Percentiles rank a stretch among this genome's conserved stretches.
These are phyloP conservation scores for Ctenicera cuprea DNA, from an alignment of 2,888 invertebrate genomes.

Conservation along the genomic window DNA sequence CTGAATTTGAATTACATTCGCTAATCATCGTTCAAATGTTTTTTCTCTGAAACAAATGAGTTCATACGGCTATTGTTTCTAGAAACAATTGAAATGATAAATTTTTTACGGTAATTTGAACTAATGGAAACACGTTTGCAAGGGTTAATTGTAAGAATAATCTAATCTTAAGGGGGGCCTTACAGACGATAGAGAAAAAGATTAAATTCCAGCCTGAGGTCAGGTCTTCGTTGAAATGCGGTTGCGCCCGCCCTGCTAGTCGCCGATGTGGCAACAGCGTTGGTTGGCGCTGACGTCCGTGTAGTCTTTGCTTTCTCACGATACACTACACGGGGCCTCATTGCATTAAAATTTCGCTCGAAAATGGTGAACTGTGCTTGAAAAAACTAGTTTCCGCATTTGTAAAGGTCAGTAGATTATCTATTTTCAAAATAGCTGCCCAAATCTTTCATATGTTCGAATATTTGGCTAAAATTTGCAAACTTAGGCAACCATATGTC, in stretches of 20 bases:
- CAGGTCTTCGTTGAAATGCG: constrained; percentile 48
- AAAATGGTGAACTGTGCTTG: constrained; percentile 44
- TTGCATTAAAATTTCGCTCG: constrained; percentile 21
- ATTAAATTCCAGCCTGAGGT: constrained; percentile 48
- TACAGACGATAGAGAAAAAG: constrained; percentile 36
- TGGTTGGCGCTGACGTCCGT: constrained; percentile 40
- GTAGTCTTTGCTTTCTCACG: constrained; percentile 49
- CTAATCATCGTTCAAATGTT: not conserved
- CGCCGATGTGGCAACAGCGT: constrained; percentile 45
- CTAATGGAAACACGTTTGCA: not conserved
- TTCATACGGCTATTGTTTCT: not conserved
- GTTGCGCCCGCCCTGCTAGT: constrained; percentile 48
- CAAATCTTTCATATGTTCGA: not conserved
- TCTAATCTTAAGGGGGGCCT: constrained; percentile 3
- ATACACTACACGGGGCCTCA: constrained; percentile 41
- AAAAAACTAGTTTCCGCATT: constrained; percentile 8
- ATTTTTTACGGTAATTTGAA: not conserved
- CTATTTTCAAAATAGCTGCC: constrained; percentile 2
- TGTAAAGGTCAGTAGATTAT: constrained; percentile 43
- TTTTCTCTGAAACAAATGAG: constrained; percentile 12
- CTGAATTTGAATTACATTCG: not conserved
- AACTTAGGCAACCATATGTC: constrained; percentile 42
- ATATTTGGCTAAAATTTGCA: not conserved
- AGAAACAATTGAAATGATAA: not conserved
- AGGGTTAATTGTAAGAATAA: constrained; percentile 25